phyloP scores from a whole-genome alignment of 2,113 vertebrate species.

The Pseudolaguvia tuberculata region DNA sequence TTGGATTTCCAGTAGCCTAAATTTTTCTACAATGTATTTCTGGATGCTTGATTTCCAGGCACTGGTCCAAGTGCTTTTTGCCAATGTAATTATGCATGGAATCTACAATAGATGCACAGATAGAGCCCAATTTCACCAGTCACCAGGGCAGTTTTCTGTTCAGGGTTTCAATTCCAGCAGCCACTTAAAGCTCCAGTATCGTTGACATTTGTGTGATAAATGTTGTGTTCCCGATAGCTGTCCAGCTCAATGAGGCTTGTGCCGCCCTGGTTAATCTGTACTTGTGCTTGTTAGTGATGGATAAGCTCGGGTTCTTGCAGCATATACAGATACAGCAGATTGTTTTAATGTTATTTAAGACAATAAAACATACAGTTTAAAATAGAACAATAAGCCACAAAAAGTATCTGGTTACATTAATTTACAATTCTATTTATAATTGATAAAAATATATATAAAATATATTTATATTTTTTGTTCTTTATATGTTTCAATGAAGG shows the following conservation, averaged over 20 bases:
- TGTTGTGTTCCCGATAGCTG: not conserved
- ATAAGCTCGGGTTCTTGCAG: not conserved
- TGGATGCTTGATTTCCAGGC: not conserved
- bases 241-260: not conserved
- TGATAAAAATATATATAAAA: too few species aligned
- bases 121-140: not conserved
- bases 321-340: not conserved
- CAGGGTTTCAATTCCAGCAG: not conserved
- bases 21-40: not conserved
- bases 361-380: too few species aligned
- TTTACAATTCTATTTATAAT: too few species aligned
- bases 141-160: not conserved
- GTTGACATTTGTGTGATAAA: not conserved
- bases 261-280: not conserved
- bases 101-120: not conserved
- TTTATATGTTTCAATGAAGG: too few species aligned
- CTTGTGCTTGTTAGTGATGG: not conserved
- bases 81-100: not conserved
- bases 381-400: too few species aligned
- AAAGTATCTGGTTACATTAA: too few species aligned
- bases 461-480: too few species aligned
- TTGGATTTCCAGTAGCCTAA: not conserved
- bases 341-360: too few species aligned
- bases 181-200: not conserved
- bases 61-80: not conserved